A percentile compares a stretch with the other conserved stretches of the same genome.
Evolutionary conservation across 1,140 invertebrate genomes (phyloP).

Genomic region (Aphis craccivora): DNA sequence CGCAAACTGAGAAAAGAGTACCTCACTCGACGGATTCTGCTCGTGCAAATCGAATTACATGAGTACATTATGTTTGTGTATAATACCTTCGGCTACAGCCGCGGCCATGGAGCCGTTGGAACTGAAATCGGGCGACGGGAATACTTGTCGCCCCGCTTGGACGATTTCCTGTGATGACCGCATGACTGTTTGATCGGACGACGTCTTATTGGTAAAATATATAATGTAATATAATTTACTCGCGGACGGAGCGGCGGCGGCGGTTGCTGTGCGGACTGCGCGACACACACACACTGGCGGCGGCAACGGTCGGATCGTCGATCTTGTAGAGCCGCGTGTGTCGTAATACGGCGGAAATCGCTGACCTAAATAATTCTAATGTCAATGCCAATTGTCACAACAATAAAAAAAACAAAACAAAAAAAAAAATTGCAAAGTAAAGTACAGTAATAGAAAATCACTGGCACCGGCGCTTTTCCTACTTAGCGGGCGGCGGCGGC

Average conservation of each 20-base stretch:
- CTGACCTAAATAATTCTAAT: conserved; percentile 20
- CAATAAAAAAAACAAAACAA: not conserved
- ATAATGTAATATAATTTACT: not conserved
- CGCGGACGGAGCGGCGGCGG: not conserved
- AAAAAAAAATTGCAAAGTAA: not conserved
- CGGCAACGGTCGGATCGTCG: not conserved
- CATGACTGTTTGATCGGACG: not conserved
- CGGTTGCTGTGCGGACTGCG: not conserved
- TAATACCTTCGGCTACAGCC: conserved; percentile 28
- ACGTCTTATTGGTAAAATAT: not conserved
- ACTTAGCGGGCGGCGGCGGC: not conserved
- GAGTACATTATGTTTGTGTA: not conserved
- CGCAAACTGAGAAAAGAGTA: not conserved
- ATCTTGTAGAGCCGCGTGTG: conserved; percentile 6
- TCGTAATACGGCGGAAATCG: not conserved
- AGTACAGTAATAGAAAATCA: conserved; percentile 16
- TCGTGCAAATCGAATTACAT: not conserved
- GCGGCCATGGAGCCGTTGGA: conserved; percentile 16
- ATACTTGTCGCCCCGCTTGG: not conserved
- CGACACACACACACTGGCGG: not conserved
- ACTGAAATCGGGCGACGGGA: not conserved
- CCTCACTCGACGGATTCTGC: not conserved
- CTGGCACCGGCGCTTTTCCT: conserved; percentile 13
- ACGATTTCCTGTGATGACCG: not conserved
- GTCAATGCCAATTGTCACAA: conserved; percentile 5